Evolutionary conservation across 2,888 invertebrate species (phyloP).

Genomic region (Pristionchus fissidentatus): DNA sequence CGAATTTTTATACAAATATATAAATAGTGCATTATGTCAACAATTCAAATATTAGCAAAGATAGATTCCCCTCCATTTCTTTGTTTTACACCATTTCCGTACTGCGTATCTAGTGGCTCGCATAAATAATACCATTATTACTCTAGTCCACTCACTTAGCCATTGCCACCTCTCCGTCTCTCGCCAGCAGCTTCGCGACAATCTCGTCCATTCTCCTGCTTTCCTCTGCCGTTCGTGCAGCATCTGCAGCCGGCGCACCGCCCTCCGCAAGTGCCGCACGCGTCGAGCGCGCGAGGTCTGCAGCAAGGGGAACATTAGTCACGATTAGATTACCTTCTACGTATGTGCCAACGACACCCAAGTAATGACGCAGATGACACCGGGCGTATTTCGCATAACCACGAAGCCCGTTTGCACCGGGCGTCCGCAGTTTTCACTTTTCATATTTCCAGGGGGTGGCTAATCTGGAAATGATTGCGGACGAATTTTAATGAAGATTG

Average conservation of each 20-base stretch:
- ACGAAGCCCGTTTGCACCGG: no score
- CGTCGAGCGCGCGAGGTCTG: neutral
- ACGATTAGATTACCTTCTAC: slow-evolving; percentile 83
- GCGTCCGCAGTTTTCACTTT: no score
- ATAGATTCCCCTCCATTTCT: neutral
- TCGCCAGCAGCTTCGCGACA: slow-evolving; percentile 89
- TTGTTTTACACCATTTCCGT: no score
- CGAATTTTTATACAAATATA: no score
- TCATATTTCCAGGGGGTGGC: no score
- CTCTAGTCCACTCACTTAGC: slow-evolving; percentile 44
- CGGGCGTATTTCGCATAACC: no score
- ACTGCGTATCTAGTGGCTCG: no score
- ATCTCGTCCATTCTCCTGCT: slow-evolving; percentile 80
- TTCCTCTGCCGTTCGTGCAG: slow-evolving; percentile 53
- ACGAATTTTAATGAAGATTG: no score
- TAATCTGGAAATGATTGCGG: no score
- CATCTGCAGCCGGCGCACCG: slow-evolving; percentile 1
- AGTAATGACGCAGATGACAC: no score
- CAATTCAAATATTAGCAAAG: neutral
- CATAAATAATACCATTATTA: no score
- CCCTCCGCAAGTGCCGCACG: neutral
- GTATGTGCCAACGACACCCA: no score
- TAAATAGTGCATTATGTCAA: neutral
- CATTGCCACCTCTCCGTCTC: slow-evolving; percentile 90
- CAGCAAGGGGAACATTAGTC: neutral